Percentiles rank a stretch among this genome's conserved stretches.
These are phyloP conservation scores for Drosophila phalerata DNA, from an alignment of 2,888 invertebrate genomes.

Conservation along the genomic window DNA sequence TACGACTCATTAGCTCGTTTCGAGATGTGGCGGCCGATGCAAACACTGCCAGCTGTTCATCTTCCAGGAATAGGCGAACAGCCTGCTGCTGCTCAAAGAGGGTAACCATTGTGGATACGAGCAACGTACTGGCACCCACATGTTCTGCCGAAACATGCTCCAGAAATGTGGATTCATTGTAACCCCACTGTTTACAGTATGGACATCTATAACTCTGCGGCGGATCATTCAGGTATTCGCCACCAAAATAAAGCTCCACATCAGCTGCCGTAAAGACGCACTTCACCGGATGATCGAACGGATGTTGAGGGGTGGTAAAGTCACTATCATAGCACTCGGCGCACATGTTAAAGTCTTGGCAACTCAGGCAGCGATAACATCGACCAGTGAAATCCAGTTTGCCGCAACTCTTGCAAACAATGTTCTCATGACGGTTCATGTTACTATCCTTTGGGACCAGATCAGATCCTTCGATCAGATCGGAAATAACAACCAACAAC, in stretches of 20 bases:
- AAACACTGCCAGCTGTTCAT: conserved; percentile 64
- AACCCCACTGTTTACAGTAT: conserved; percentile 72
- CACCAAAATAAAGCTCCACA: conserved; percentile 65
- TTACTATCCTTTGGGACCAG: not conserved
- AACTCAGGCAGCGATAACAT: conserved; percentile 67
- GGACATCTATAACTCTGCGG: conserved; percentile 73
- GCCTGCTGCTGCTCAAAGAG: conserved; percentile 71
- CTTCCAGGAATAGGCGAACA: conserved; percentile 64
- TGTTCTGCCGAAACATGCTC: conserved; percentile 62
- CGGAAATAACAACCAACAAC: not conserved
- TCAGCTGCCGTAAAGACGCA: conserved; percentile 60
- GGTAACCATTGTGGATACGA: conserved; percentile 67
- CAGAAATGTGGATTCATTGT: conserved; percentile 65
- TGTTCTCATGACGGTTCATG: conserved; percentile 67
- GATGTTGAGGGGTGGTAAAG: conserved; percentile 55
- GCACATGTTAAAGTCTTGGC: conserved; percentile 63
- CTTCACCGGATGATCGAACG: conserved; percentile 69
- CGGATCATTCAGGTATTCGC: conserved; percentile 69
- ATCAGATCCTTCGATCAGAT: not conserved
- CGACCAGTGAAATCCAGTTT: conserved; percentile 56
- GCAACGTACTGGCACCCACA: conserved; percentile 52
- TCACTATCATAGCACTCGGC: conserved; percentile 61
- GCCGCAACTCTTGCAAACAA: conserved; percentile 61
- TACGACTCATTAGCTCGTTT: conserved; percentile 54
- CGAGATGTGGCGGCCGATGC: conserved; percentile 58